Evolutionary conservation across 1,140 invertebrate species (phyloP).

Genomic region (Archivesica marissinica): DNA sequence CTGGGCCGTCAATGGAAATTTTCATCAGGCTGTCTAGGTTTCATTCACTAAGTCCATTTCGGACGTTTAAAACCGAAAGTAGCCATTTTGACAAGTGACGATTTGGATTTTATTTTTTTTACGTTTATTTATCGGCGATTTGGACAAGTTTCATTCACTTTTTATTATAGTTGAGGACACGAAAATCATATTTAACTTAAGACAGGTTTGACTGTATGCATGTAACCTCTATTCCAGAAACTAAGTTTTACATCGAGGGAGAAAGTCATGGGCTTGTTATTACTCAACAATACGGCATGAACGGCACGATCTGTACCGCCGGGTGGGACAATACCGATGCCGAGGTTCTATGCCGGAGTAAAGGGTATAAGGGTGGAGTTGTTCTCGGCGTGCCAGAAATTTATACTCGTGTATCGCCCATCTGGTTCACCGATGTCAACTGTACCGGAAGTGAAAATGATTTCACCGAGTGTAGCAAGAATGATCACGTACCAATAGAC

Average conservation of each 20-base stretch:
- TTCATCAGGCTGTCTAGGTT: too few relatives aligned
- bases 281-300: constrained; percentile 67
- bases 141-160: too few relatives aligned
- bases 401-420: constrained; percentile 57
- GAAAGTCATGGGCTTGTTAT: constrained; percentile 69
- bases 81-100: too few relatives aligned
- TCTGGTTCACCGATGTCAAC: constrained; percentile 69
- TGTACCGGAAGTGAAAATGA: constrained; percentile 64
- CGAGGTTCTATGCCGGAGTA: constrained; percentile 67
- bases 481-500: constrained; percentile 52
- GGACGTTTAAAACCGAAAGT: too few relatives aligned
- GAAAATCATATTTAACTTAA: too few relatives aligned
- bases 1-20: too few relatives aligned
- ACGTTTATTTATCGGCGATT: too few relatives aligned
- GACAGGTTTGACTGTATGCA: too few relatives aligned
- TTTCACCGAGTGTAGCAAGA: constrained; percentile 68
- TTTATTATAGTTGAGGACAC: too few relatives aligned
- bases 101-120: too few relatives aligned
- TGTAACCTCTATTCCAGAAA: constrained; percentile 67
- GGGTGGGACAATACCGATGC: constrained; percentile 73
- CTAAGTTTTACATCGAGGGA: constrained; percentile 63
- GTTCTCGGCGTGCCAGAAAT: constrained; percentile 68
- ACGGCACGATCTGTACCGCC: constrained; percentile 72
- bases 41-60: too few relatives aligned
- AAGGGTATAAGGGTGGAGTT: constrained; percentile 70